These are phyloP conservation scores for Bombus vancouverensis DNA, from an alignment of 1,140 invertebrate genomes.

Conservation along the genomic window DNA sequence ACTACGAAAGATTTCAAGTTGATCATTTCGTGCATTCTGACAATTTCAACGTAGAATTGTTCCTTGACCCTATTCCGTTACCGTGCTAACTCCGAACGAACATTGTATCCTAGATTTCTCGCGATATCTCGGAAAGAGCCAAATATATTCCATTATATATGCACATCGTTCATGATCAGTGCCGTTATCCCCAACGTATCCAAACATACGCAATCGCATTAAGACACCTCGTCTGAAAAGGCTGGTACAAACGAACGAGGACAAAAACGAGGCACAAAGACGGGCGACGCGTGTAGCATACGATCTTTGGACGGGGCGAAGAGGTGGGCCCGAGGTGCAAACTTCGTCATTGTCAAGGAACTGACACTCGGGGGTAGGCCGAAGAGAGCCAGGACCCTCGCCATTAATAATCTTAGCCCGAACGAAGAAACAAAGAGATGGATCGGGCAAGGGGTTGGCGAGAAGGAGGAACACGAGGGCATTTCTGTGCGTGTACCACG, in stretches of 20 bases:
- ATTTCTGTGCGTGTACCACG: conserved; percentile 35
- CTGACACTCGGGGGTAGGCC: conserved; percentile 60
- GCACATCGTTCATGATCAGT: neutral
- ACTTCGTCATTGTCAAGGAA: conserved; percentile 71
- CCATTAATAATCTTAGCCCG: conserved; percentile 74
- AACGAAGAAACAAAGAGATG: conserved; percentile 69
- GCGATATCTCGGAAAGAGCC: neutral
- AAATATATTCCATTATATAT: too few species aligned
- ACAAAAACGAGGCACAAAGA: conserved; percentile 16
- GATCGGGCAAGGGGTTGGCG: conserved; percentile 18
- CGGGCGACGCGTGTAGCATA: conserved; percentile 5
- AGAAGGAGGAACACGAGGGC: conserved; percentile 38
- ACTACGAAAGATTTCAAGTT: too few species aligned
- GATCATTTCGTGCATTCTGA: too few species aligned
- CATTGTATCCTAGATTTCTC: neutral
- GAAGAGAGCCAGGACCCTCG: conserved; percentile 44
- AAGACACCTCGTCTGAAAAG: neutral
- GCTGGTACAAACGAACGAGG: too few species aligned
- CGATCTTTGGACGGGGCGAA: neutral
- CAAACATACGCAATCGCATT: neutral
- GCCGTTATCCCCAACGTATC: neutral
- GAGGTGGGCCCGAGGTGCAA: conserved; percentile 61
- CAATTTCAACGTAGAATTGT: too few species aligned
- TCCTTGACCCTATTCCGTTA: too few species aligned
- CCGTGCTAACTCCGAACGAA: neutral